Percentiles rank a stretch among this genome's conserved stretches.
Evolutionary conservation across 2,113 vertebrate species (phyloP).

Genomic region (Sclerurus mexicanus): DNA sequence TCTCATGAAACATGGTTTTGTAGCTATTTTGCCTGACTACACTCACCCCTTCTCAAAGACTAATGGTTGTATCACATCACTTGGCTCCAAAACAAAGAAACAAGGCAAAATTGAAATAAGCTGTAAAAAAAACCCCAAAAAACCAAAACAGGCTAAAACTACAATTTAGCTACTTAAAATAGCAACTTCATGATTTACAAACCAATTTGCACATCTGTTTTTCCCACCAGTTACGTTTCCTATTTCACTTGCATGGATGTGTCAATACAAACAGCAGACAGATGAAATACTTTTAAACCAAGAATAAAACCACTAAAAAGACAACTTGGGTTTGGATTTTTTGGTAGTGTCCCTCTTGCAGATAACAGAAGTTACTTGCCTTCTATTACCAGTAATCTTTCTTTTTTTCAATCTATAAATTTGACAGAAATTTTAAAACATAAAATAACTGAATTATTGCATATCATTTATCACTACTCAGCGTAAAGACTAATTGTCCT

Average conservation of each 20-base stretch:
- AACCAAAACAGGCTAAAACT: background rate
- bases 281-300: background rate
- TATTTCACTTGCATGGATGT: background rate
- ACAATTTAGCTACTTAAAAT: background rate
- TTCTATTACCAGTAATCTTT: background rate
- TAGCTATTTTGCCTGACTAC: background rate
- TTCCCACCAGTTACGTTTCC: background rate
- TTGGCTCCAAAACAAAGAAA: background rate
- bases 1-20: background rate
- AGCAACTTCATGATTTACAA: background rate
- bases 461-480: background rate
- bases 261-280: background rate
- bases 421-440: background rate
- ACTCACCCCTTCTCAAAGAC: background rate
- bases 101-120: background rate
- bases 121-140: no score
- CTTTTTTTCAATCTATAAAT: background rate
- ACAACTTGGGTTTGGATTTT: background rate
- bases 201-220: background rate
- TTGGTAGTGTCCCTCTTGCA: rapidly evolving
- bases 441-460: background rate
- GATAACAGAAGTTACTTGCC: background rate
- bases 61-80: background rate
- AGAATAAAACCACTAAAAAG: background rate
- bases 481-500: background rate